Conservation (phyloP, 1,140 invertebrate genomes). For the Potamilus streckersoni region DNA sequence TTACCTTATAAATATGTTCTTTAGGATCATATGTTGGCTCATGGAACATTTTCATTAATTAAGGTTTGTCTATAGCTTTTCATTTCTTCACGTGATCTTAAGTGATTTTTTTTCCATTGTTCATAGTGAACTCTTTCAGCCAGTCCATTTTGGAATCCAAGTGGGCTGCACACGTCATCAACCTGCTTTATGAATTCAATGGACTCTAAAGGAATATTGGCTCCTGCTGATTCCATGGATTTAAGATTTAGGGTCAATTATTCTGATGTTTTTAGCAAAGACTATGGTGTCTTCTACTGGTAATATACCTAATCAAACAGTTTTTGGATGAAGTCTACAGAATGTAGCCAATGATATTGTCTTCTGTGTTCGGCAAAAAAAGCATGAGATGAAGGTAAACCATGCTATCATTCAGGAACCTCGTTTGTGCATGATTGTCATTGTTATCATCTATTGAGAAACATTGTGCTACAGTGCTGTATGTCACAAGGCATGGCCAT, state of each 20-base stretch:
- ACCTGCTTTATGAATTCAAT: constrained; percentile 6
- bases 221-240: constrained; percentile 2
- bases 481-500: too few relatives aligned
- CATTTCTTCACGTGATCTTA: constrained; percentile 12
- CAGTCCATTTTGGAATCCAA: background rate
- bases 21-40: constrained; percentile 18
- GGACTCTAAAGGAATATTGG: constrained; percentile 7
- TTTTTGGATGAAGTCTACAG: constrained; percentile 1
- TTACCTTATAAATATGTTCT: constrained; percentile 19
- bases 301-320: constrained; percentile 1
- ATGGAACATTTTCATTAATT: constrained; percentile 7
- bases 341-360: constrained; percentile 14
- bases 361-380: background rate
- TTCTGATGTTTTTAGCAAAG: constrained; percentile 28
- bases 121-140: background rate
- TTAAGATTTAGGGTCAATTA: constrained; percentile 16
- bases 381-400: background rate
- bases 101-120: constrained; percentile 21
- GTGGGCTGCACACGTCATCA: background rate
- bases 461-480: too few relatives aligned
- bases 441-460: too few relatives aligned
- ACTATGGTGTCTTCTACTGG: constrained; percentile 2
- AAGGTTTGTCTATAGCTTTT: constrained; percentile 1
- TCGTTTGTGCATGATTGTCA: background rate
- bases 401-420: constrained; percentile 12